Conservation (phyloP, 1,140 invertebrate genomes). For the Drosophila ananassae region DNA sequence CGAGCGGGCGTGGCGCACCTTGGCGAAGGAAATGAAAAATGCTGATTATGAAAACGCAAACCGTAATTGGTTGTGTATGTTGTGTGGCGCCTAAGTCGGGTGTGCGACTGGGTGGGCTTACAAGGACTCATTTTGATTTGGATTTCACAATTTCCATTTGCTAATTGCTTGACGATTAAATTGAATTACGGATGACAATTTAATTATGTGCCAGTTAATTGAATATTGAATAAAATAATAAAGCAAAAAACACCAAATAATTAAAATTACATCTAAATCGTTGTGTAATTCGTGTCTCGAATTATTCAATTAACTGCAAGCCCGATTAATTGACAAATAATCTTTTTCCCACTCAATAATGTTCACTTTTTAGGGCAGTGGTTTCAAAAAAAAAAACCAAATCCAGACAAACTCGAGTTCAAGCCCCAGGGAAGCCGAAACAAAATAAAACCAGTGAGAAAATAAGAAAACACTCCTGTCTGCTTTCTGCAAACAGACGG, state of each 20-base stretch:
- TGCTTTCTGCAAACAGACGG: constrained; percentile 44
- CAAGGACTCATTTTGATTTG: constrained; percentile 20
- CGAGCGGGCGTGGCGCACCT: constrained; percentile 43
- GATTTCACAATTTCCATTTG: constrained; percentile 43
- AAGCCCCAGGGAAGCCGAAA: constrained; percentile 10
- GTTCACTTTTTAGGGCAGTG: constrained; percentile 25
- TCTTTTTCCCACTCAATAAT: constrained; percentile 10
- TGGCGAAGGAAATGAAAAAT: constrained; percentile 45
- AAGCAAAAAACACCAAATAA: constrained; percentile 17
- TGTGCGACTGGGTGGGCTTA: constrained; percentile 3
- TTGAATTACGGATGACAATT: constrained; percentile 41
- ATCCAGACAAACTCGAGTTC: constrained; percentile 42
- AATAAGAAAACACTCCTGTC: constrained; percentile 43
- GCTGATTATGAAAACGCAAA: constrained; percentile 47
- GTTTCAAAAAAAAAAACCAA: constrained; percentile 54
- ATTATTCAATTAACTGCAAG: constrained; percentile 13
- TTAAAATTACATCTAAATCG: constrained; percentile 24
- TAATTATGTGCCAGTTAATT: constrained; percentile 48
- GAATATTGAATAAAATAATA: constrained; percentile 38
- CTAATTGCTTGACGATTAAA: constrained; percentile 50
- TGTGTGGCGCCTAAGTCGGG: constrained; percentile 20
- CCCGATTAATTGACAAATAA: constrained; percentile 10
- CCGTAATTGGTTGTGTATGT: constrained; percentile 43
- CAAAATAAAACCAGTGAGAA: constrained; percentile 12
- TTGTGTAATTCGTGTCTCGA: constrained; percentile 11